Evolutionary conservation across 2,888 invertebrate genomes (phyloP), one percentile per base, ranked within the genome.

Genomic region (Cybosia mesomella): DNA sequence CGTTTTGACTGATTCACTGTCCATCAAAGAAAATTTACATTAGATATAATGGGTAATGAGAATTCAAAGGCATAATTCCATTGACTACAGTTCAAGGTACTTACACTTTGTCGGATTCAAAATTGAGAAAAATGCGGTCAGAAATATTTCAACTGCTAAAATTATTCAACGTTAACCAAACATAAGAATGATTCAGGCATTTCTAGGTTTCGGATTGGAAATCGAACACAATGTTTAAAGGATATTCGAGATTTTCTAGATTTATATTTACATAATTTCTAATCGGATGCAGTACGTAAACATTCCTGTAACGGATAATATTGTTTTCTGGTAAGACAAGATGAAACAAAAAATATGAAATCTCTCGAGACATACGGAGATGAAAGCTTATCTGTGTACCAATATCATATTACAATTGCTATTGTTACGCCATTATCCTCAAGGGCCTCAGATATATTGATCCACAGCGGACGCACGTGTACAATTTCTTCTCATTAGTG

Each of bases 361-460:
- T 49, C 49, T 49, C 49, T 18, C 0, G 49, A n/a, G 49, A 49
- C 1, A 9, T 49, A 18, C 49, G 8, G 49, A 8, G 49, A 49
- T 49, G 49, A 49, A 2, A 49, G 70, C 62, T 74, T 67, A 74
- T 43, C n/a, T 49, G 49, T 49, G 49, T 61, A 49, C 24, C 36
- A 61, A 69, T 66, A 64, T 68, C 22, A 58, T 54, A 53, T 55
- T 65, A 63, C 62, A 60, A 39, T 43, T n/a, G 36, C 32, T 18
- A 11, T 28, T 21, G 43, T 49, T 64, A 72, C 65, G 71, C 58
- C 62, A 32, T 63, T 68, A 69, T 74, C 55, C 68, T 28, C 49
- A 18, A 53, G 64, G 59, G 64, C 57, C 55, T 63, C 60, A 67
- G 66, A 64, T 68, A 57, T 64, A 58, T 63, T 58, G 67, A 67